Base-by-base conservation (phyloP, 2,888 invertebrate genomes). In the Caenorhabditis sinica region DNA sequence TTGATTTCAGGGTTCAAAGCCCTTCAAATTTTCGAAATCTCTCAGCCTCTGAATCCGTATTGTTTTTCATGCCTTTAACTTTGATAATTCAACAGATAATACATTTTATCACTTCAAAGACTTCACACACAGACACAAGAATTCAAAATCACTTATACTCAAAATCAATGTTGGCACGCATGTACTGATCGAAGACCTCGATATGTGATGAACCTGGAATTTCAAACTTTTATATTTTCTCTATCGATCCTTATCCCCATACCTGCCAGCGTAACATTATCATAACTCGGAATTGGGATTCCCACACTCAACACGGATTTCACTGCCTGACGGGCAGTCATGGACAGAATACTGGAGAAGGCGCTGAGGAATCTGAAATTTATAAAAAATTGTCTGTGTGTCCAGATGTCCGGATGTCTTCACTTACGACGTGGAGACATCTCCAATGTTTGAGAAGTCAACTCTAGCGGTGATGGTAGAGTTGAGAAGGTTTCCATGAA, bases 221-320 rank as follows among this genome's bases (percentile, higher is more conserved):
- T 20, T 36, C 20, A 5, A 40, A 43, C 40, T 15, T 77, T 75
- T n/a, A n/a, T n/a, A n/a, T 58, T 84, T 51, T 51, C 20, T 51
- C 20, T n/a, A 20, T n/a, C 11, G 11, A 40, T 11, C 40, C 40
- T n/a, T 49, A 2, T n/a, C 49, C 13, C 45, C 45, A 13, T 45
- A 51, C 88, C 85, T 23, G 89, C 83, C 20, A 91, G 28, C 23
- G 89, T 88, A 20, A 91, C 85, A 82, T 91, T 91, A 65, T 91
- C 91, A 28, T 89, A 81, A 9, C 87, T 79, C 1, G 91, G 91
- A 58, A 91, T 86, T 13, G 90, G 90, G 15, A 91, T 79, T 15
- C 91, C 91, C 1, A 89, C 83, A 15, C 79, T 69, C 11, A 91
- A 80, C 1, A 88, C 79, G 0, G 88, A 82, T 8, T 88, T 79